Evolutionary conservation across 2,113 vertebrate genomes (phyloP).

Genomic region (Phaethon lepturus): DNA sequence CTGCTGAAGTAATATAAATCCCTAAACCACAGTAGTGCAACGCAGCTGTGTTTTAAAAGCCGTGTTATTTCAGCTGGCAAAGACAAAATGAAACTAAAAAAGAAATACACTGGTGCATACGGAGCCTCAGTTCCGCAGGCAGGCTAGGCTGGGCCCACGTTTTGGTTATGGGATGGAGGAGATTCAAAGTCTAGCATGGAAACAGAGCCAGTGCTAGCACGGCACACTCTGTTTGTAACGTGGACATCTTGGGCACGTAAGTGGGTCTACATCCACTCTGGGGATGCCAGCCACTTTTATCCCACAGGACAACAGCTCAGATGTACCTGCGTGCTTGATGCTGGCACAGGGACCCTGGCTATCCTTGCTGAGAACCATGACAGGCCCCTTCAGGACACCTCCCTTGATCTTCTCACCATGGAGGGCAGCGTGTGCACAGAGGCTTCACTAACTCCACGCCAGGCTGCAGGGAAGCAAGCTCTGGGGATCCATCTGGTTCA

Average conservation of each 20-base stretch:
- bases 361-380: background rate
- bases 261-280: background rate
- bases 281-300: background rate
- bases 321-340: background rate
- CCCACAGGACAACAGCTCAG: background rate
- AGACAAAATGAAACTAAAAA: background rate
- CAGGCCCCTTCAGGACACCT: background rate
- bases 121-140: background rate
- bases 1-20: background rate
- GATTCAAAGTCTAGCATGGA: background rate
- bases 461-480: background rate
- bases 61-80: background rate
- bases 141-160: background rate
- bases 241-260: background rate
- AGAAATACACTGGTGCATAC: background rate
- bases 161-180: background rate
- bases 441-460: background rate
- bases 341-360: background rate
- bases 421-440: rapidly evolving
- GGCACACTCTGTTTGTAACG: rapidly evolving
- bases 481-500: background rate
- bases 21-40: background rate
- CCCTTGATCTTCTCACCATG: background rate
- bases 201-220: background rate
- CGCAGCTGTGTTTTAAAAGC: rapidly evolving